Evolutionary conservation across 2,888 invertebrate genomes (phyloP).

Genomic region (Ophion ellenae): DNA sequence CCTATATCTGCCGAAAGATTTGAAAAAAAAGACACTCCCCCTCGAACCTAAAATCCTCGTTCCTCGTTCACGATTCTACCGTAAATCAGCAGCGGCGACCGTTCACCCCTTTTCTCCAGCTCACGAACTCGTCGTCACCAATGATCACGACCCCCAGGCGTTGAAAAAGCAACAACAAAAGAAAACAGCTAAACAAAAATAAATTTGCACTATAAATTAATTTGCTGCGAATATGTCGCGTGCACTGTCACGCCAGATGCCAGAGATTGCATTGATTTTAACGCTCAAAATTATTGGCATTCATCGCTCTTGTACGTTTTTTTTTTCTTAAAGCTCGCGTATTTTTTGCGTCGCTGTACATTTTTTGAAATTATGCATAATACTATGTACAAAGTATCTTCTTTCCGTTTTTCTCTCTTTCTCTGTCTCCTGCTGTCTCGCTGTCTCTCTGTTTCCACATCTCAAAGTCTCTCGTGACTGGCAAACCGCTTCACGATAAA

Average conservation of each 20-base stretch:
- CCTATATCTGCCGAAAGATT: slow-evolving; percentile 30
- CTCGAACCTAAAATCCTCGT: slow-evolving; percentile 65
- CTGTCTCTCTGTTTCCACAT: slow-evolving; percentile 53
- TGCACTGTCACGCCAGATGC: not conserved
- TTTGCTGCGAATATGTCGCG: slow-evolving; percentile 19
- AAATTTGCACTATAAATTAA: not conserved
- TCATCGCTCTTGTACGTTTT: not conserved
- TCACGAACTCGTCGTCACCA: not conserved
- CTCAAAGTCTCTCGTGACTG: slow-evolving; percentile 23
- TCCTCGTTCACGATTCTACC: slow-evolving; percentile 70
- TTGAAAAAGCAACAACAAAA: not conserved
- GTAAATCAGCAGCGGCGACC: slow-evolving; percentile 26
- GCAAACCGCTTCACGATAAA: slow-evolving; percentile 31
- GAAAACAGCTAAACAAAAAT: not conserved
- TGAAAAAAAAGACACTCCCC: slow-evolving; percentile 48
- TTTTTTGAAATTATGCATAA: slow-evolving; percentile 9
- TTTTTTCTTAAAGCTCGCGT: slow-evolving; percentile 1
- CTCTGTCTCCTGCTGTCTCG: slow-evolving; percentile 30
- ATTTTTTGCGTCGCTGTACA: slow-evolving; percentile 26
- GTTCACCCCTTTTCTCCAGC: not conserved
- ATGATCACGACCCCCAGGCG: not conserved
- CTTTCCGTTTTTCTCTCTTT: slow-evolving; percentile 66
- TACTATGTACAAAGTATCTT: slow-evolving; percentile 57
- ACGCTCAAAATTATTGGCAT: slow-evolving; percentile 9
- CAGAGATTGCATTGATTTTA: slow-evolving; percentile 23